Evolutionary conservation across 2,797 vertebrate species (phyloP).

Genomic region (Liasis olivaceus): DNA sequence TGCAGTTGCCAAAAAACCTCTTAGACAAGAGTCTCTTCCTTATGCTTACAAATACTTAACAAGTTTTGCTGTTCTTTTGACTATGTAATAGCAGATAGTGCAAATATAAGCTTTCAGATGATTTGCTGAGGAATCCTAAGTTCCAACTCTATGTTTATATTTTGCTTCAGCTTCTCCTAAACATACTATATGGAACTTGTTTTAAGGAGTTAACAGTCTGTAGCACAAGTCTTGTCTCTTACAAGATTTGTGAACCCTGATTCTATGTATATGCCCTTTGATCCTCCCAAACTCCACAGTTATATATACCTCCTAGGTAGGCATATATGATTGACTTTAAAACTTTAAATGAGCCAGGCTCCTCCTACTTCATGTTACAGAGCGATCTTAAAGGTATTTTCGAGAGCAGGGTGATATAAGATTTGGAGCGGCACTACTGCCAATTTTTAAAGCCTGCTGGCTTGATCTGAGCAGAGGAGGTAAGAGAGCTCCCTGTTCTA

Average conservation of each 20-base stretch:
- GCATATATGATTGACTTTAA: background rate
- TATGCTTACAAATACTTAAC: background rate
- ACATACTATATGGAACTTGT: background rate
- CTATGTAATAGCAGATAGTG: background rate
- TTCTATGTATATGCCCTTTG: background rate
- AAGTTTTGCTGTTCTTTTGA: background rate
- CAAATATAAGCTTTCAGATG: background rate
- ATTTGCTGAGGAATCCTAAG: background rate
- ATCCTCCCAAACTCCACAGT: background rate
- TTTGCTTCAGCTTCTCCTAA: background rate
- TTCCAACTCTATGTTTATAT: background rate
- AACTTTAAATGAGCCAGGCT: background rate
- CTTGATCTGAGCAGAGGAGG: background rate
- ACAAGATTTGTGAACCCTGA: background rate
- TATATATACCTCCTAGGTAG: background rate
- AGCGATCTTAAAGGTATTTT: background rate
- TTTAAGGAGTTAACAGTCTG: background rate
- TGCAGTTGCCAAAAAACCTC: background rate
- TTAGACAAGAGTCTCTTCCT: background rate
- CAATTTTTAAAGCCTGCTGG: background rate
- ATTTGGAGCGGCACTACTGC: background rate
- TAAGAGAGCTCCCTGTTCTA: background rate
- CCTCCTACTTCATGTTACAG: background rate
- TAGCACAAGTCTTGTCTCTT: background rate
- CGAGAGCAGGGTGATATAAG: background rate